phyloP scores from a whole-genome alignment of 2,113 vertebrate genomes.

The Tragelaphus scriptus region DNA sequence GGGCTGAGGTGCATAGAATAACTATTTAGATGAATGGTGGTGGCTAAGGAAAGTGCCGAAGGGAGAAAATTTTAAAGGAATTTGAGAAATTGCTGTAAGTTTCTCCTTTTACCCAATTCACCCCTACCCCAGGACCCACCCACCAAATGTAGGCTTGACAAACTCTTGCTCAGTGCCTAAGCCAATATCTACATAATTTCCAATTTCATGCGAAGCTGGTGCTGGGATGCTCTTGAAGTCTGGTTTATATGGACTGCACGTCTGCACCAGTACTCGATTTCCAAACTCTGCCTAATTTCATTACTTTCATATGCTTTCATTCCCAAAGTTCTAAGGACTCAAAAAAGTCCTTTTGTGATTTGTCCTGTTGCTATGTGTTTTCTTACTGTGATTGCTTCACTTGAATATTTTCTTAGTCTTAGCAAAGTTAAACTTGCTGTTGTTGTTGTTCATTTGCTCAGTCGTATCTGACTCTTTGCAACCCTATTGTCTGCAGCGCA shows the following conservation, averaged over 20 bases:
- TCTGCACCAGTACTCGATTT: not conserved
- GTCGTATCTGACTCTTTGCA: not conserved
- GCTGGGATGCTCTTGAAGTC: not conserved
- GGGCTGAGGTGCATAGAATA: not conserved
- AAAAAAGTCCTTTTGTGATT: not conserved
- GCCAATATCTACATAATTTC: not conserved
- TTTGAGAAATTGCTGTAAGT: not conserved
- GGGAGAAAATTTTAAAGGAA: not conserved
- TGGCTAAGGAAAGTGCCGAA: not conserved
- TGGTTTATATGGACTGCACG: no score
- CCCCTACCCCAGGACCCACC: rapidly evolving
- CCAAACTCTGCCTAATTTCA: not conserved
- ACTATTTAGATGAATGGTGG: not conserved
- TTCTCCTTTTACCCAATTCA: not conserved
- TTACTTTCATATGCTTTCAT: not conserved
- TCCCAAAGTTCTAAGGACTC: not conserved
- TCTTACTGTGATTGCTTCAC: not conserved
- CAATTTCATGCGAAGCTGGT: not conserved
- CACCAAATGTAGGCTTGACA: not conserved
- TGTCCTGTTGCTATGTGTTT: not conserved
- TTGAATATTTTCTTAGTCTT: not conserved
- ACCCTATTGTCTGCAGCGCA: not conserved
- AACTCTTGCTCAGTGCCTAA: not conserved
- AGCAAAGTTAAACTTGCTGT: not conserved
- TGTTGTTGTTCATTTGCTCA: not conserved